Percentiles rank a stretch among this genome's conserved stretches.
These are phyloP conservation scores for Brachypodius melanocephalos DNA, from an alignment of 2,113 vertebrate genomes.

Conservation along the genomic window DNA sequence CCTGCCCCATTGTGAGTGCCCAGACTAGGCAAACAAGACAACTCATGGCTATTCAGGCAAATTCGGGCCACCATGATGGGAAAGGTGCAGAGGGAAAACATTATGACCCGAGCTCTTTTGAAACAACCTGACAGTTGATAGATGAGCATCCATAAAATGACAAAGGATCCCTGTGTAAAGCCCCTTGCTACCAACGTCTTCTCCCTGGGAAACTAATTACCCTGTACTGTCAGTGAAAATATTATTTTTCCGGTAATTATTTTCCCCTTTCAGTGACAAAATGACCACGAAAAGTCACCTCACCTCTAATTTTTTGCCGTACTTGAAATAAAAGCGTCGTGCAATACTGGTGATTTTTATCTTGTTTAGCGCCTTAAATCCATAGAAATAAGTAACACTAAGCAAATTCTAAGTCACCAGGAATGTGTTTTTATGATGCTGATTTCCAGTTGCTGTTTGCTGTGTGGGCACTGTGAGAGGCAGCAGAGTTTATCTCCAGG, in stretches of 20 bases:
- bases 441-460: neutral
- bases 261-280: constrained; percentile 61
- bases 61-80: constrained; percentile 78
- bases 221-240: constrained; percentile 75
- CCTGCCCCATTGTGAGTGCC: constrained; percentile 69
- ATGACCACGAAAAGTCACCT: neutral
- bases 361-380: neutral
- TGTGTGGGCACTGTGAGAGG: neutral
- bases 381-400: neutral
- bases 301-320: neutral
- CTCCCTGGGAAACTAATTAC: constrained; percentile 84
- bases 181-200: constrained; percentile 59
- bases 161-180: constrained; percentile 78
- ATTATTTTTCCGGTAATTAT: constrained; percentile 76
- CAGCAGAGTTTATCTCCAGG: neutral
- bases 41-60: constrained; percentile 72
- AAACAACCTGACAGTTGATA: constrained; percentile 84
- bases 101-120: constrained; percentile 74
- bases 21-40: constrained; percentile 79
- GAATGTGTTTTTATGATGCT: neutral
- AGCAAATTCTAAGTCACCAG: neutral
- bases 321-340: neutral
- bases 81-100: constrained; percentile 81
- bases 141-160: constrained; percentile 86
- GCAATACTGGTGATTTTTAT: neutral